These are phyloP conservation scores for Uropetala carovei DNA, from an alignment of 2,888 invertebrate genomes.

Conservation along the genomic window DNA sequence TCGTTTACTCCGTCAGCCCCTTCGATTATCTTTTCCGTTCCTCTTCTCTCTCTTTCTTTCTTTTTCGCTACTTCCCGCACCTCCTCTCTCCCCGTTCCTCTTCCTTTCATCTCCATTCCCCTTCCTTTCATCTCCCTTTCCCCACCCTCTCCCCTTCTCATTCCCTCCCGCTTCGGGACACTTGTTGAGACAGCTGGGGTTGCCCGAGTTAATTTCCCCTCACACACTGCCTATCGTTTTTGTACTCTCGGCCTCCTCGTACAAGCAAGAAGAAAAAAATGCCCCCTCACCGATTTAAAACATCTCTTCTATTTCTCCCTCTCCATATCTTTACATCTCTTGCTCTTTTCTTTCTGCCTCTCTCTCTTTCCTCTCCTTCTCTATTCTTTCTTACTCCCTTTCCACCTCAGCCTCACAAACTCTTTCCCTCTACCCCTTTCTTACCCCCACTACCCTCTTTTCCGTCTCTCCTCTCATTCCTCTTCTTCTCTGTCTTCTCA, in stretches of 20 bases:
- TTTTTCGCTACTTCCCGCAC: too few relatives aligned
- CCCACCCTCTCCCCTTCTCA: neutral
- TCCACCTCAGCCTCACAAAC: neutral
- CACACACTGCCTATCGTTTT: neutral
- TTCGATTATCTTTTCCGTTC: neutral
- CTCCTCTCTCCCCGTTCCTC: neutral
- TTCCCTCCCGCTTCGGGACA: neutral
- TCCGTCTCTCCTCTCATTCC: too few relatives aligned
- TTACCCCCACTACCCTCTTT: neutral
- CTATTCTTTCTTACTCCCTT: neutral
- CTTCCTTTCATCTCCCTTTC: neutral
- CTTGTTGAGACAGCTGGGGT: conserved; percentile 62
- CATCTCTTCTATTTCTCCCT: neutral
- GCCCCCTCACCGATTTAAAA: neutral
- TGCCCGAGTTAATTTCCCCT: conserved; percentile 20
- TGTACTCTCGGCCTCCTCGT: conserved; percentile 48
- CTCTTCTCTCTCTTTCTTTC: neutral
- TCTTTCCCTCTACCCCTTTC: neutral
- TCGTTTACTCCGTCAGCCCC: neutral
- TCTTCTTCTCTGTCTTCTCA: too few relatives aligned
- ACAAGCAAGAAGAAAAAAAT: neutral
- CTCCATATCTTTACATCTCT: neutral
- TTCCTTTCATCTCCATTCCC: neutral
- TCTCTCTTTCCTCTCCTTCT: neutral
- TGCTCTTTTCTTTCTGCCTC: neutral